Evolutionary conservation across 92 coral and sea anemone genomes (phyloP).

Genomic region (Palythoa grandiflora): DNA sequence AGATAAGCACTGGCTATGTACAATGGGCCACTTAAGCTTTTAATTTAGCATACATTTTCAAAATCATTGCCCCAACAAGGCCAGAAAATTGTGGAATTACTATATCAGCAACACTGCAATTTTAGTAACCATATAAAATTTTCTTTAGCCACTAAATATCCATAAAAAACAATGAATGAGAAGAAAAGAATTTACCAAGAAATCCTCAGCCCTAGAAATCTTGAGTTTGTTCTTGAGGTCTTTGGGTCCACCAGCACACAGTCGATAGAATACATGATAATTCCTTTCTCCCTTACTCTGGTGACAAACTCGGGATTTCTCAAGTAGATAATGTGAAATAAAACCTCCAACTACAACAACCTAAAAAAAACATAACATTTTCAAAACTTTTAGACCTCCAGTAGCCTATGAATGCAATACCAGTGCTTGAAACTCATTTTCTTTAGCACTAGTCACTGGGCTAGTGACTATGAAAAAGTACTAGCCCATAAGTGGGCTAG

Average conservation of each 20-base stretch:
- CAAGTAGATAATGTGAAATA: constrained; percentile 95
- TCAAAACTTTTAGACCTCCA: not conserved
- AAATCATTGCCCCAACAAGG: too few species aligned
- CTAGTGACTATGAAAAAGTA: too few species aligned
- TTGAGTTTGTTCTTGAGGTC: constrained; percentile 81
- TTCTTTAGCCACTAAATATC: too few species aligned
- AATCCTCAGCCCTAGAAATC: constrained; percentile 89
- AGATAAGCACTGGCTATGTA: too few species aligned
- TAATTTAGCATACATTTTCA: too few species aligned
- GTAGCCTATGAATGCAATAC: not conserved
- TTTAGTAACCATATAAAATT: too few species aligned
- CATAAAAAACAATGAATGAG: too few species aligned
- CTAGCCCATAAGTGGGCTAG: too few species aligned
- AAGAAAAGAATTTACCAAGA: constrained; percentile 57
- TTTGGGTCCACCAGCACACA: constrained; percentile 95
- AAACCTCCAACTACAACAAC: constrained; percentile 97
- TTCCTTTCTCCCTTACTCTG: constrained; percentile 98
- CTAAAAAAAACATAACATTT: constrained; percentile 41
- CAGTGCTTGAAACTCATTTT: not conserved
- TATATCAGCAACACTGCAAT: too few species aligned
- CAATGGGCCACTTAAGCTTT: too few species aligned
- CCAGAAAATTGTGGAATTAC: not conserved
- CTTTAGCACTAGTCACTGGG: too few species aligned
- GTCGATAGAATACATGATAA: constrained; percentile 96
- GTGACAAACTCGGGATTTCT: constrained; percentile 97